Evolutionary conservation across 2,888 invertebrate species (phyloP).

Genomic region (Cosmopolites sordidus): DNA sequence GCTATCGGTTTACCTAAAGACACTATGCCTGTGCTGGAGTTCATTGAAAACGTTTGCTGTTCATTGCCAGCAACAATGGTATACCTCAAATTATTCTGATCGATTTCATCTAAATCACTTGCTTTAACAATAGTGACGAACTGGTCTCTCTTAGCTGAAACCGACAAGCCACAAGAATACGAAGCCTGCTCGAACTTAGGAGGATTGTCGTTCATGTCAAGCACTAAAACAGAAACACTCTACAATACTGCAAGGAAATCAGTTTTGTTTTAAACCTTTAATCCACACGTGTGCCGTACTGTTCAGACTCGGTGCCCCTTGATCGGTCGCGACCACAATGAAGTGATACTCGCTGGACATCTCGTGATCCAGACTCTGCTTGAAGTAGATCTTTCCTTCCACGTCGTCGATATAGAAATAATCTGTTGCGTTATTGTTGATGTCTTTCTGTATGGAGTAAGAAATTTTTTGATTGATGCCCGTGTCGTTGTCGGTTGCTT

Average conservation of each 20-base stretch:
- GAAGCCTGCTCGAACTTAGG: constrained; percentile 80
- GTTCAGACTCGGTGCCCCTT: constrained; percentile 75
- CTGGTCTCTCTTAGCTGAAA: constrained; percentile 79
- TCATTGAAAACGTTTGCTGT: constrained; percentile 67
- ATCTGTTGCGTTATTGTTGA: constrained; percentile 55
- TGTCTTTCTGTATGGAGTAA: constrained; percentile 66
- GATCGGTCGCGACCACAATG: constrained; percentile 75
- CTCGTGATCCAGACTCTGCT: constrained; percentile 80
- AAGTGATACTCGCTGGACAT: constrained; percentile 67
- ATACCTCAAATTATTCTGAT: constrained; percentile 70
- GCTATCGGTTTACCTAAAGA: constrained; percentile 47
- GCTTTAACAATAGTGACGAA: constrained; percentile 85
- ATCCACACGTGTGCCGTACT: constrained; percentile 82
- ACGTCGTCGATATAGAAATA: constrained; percentile 73
- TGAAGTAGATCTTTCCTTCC: constrained; percentile 73
- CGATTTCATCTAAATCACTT: constrained; percentile 80
- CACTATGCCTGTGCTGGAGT: constrained; percentile 59
- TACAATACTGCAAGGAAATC: too few relatives aligned
- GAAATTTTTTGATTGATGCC: constrained; percentile 50
- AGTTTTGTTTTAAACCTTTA: constrained; percentile 51
- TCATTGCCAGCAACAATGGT: constrained; percentile 81
- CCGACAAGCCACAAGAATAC: constrained; percentile 73
- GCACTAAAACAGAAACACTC: constrained; percentile 51
- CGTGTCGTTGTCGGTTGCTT: constrained; percentile 74
- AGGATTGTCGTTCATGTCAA: constrained; percentile 88